Evolutionary conservation across 2,888 invertebrate species (phyloP).

Genomic region (Hipparchia sbordonii): DNA sequence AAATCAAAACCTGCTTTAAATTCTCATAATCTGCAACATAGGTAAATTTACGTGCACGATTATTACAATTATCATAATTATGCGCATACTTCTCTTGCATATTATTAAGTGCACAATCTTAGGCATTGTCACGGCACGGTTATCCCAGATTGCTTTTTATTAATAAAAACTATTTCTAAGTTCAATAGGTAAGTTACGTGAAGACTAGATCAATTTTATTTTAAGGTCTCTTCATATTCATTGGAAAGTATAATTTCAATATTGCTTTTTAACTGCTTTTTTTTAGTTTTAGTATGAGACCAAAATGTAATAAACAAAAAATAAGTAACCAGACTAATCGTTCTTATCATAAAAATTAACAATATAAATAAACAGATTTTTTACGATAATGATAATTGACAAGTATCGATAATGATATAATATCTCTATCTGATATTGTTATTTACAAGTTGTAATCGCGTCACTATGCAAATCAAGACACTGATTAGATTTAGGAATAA

Average conservation of each 20-base stretch:
- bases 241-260: background rate
- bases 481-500: background rate
- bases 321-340: background rate
- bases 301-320: no score
- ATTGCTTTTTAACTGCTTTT: background rate
- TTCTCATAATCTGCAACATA: conserved; percentile 17
- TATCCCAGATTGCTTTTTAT: conserved; percentile 44
- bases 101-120: conserved; percentile 21
- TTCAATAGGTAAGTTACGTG: conserved; percentile 45
- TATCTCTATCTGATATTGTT: background rate
- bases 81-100: conserved; percentile 20
- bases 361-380: background rate
- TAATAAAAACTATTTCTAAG: conserved; percentile 46
- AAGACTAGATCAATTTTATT: conserved; percentile 40
- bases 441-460: background rate
- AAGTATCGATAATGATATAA: background rate
- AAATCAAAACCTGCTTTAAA: background rate
- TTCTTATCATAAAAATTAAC: background rate
- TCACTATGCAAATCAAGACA: background rate
- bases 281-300: background rate
- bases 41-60: conserved; percentile 9
- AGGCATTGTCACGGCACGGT: conserved; percentile 46
- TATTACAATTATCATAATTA: conserved; percentile 14
- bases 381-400: background rate
- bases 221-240: conserved; percentile 38